Evolutionary conservation across 2,113 vertebrate species (phyloP).

Genomic region (Chloroceryle aenea): DNA sequence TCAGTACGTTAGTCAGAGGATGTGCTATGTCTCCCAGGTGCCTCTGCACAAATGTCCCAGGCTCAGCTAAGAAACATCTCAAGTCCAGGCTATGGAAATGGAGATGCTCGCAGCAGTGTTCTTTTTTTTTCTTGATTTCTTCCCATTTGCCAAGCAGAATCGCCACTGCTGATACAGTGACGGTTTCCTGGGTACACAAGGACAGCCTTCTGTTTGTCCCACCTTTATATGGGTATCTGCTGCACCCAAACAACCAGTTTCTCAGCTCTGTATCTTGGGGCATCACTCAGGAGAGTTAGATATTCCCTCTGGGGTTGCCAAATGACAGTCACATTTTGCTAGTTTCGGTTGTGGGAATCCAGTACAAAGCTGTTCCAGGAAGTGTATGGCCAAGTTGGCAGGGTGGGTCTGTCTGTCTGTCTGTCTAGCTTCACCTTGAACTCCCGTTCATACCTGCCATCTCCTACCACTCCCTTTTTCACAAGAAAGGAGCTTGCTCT

Average conservation of each 20-base stretch:
- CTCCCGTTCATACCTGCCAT: background rate
- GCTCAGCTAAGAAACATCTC: background rate
- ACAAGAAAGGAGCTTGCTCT: conserved; percentile 15
- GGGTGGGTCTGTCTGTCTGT: background rate
- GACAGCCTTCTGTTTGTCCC: background rate
- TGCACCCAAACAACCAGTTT: background rate
- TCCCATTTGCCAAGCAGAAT: background rate
- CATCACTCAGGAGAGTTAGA: background rate
- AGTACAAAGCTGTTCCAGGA: conserved; percentile 11
- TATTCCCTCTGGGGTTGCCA: background rate
- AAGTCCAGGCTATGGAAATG: background rate
- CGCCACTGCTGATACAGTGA: background rate
- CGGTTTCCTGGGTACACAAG: background rate
- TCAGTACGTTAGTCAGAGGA: background rate
- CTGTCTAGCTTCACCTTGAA: background rate
- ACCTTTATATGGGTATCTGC: background rate
- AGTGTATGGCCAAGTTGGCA: background rate
- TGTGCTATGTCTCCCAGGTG: background rate
- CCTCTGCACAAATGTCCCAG: background rate
- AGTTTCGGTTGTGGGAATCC: conserved; percentile 35
- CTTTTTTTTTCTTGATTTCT: background rate
- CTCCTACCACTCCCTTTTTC: background rate
- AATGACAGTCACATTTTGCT: background rate
- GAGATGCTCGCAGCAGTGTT: background rate
- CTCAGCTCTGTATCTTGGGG: background rate